Percentiles rank a stretch among this genome's conserved stretches.
phyloP scores from a whole-genome alignment of 2,113 vertebrate genomes.

The Cichladusa arquata region DNA sequence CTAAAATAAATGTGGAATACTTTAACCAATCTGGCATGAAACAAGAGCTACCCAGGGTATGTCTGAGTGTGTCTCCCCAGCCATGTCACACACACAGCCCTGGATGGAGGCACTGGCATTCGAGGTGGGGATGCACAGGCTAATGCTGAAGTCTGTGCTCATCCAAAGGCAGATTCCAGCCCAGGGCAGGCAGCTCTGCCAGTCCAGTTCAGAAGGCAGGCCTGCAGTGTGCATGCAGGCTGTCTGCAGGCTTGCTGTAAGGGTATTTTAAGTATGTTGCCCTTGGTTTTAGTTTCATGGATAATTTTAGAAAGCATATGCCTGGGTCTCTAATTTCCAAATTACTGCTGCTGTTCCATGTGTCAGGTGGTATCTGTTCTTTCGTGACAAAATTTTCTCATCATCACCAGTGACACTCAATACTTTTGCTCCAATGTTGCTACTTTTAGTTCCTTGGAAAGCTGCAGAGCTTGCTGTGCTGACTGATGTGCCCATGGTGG shows the following conservation, averaged over 20 bases:
- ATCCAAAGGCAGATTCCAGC: background rate
- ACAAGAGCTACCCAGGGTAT: background rate
- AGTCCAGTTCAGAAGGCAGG: background rate
- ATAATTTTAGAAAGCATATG: conserved; percentile 71
- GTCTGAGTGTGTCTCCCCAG: background rate
- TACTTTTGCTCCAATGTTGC: conserved; percentile 9
- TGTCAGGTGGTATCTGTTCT: conserved; percentile 38
- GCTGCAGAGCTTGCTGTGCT: background rate
- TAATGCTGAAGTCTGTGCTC: background rate
- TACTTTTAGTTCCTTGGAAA: conserved; percentile 43
- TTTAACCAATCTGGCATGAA: background rate
- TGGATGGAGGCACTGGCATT: background rate
- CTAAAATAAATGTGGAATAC: background rate
- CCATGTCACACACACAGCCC: background rate
- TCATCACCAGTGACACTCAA: conserved; percentile 27
- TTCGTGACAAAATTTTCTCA: conserved; percentile 42
- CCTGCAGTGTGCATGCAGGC: background rate
- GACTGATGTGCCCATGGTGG: background rate
- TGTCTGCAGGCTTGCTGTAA: background rate
- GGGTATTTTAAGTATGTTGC: conserved; percentile 57
- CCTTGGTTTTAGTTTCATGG: conserved; percentile 59
- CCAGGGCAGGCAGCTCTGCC: background rate
- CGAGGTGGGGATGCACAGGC: background rate
- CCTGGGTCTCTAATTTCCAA: conserved; percentile 58
- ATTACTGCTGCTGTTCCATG: conserved; percentile 39